Conservation (phyloP, 2,888 invertebrate species). For the Octonoba sinensis region DNA sequence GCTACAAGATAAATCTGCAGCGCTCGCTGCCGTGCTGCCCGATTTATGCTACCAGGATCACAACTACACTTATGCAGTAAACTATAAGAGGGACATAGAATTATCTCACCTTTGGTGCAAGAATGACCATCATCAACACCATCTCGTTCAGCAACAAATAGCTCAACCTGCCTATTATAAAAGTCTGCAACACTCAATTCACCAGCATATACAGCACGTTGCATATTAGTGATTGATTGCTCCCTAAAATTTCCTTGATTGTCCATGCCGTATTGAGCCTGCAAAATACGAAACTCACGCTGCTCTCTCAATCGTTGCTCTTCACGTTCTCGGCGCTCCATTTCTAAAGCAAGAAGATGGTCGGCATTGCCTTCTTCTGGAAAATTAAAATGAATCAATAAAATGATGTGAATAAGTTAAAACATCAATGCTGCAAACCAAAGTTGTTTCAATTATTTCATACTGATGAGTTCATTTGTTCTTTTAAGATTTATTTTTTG, state of each 20-base stretch:
- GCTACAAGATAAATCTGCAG: too few relatives aligned
- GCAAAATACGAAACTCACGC: slow-evolving; percentile 83
- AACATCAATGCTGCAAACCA: not conserved
- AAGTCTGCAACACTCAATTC: slow-evolving; percentile 88
- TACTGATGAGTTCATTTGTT: too few relatives aligned
- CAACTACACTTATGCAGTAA: too few relatives aligned
- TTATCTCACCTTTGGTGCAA: slow-evolving; percentile 79
- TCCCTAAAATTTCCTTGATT: slow-evolving; percentile 85
- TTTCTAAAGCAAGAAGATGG: slow-evolving; percentile 74
- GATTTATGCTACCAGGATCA: too few relatives aligned
- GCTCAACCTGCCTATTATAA: slow-evolving; percentile 84
- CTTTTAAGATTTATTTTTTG: too few relatives aligned
- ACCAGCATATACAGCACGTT: slow-evolving; percentile 85
- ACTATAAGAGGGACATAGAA: too few relatives aligned
- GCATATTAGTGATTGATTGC: slow-evolving; percentile 83
- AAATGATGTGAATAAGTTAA: not conserved
- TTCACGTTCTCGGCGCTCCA: slow-evolving; percentile 77
- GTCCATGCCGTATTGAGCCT: slow-evolving; percentile 91
- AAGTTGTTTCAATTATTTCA: not conserved
- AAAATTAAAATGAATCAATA: slow-evolving; percentile 19
- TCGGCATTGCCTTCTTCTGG: slow-evolving; percentile 71
- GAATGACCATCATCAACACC: slow-evolving; percentile 87
- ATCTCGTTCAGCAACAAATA: slow-evolving; percentile 81
- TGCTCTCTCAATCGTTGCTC: slow-evolving; percentile 82
- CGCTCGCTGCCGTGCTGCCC: too few relatives aligned